Conservation (phyloP, 2,797 vertebrate genomes). For the Sphenodon punctatus region DNA sequence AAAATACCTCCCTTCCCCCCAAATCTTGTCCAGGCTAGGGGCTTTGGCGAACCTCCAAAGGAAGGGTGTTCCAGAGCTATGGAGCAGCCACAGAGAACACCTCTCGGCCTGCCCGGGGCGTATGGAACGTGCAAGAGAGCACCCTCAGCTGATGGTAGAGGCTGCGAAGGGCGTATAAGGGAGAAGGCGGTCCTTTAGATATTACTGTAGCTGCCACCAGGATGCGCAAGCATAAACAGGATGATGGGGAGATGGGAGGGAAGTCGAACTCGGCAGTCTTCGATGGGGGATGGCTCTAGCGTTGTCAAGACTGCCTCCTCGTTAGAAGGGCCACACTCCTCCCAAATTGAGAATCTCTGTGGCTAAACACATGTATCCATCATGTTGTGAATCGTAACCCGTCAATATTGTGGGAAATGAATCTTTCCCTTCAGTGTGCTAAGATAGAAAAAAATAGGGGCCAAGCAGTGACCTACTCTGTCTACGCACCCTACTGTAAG, state of each 20-base stretch:
- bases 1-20: too few relatives aligned
- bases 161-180: too few relatives aligned
- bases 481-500: neutral
- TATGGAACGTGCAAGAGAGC: too few relatives aligned
- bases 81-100: too few relatives aligned
- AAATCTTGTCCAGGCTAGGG: too few relatives aligned
- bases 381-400: neutral
- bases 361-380: neutral
- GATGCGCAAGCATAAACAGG: neutral
- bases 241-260: neutral
- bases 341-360: neutral
- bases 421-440: neutral
- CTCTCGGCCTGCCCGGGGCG: too few relatives aligned
- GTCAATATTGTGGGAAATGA: neutral
- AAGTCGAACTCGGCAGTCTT: neutral
- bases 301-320: neutral
- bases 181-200: too few relatives aligned
- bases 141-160: too few relatives aligned
- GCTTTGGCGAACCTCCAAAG: too few relatives aligned
- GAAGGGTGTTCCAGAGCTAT: too few relatives aligned
- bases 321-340: fast-evolving
- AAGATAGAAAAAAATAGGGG: neutral
- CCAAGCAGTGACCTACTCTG: neutral
- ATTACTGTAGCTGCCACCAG: too few relatives aligned
- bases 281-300: fast-evolving